A percentile compares a stretch with the other conserved stretches of the same genome.
Conservation (phyloP, 1,140 invertebrate genomes). For the Drosophila chauvacae region DNA sequence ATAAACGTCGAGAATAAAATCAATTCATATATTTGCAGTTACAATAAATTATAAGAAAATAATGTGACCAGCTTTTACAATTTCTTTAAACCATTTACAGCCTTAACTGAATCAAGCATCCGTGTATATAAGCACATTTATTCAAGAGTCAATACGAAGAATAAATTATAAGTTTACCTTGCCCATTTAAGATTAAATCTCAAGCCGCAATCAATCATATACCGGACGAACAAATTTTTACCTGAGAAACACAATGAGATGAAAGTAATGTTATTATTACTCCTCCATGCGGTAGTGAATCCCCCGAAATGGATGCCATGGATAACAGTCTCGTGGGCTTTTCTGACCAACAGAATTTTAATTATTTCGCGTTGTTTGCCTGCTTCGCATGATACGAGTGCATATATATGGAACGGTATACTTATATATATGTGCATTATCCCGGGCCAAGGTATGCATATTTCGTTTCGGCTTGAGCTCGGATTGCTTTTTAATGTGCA, state of each 20-base stretch:
- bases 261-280: conserved; percentile 46
- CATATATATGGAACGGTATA: not conserved
- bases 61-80: not conserved
- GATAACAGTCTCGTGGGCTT: conserved; percentile 31
- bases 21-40: not conserved
- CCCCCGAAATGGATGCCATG: conserved; percentile 9
- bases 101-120: not conserved
- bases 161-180: conserved; percentile 2
- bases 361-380: conserved; percentile 60
- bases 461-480: conserved; percentile 30
- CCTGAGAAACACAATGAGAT: conserved; percentile 28
- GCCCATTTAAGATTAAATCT: conserved; percentile 15
- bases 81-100: not conserved
- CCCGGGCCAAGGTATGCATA: conserved; percentile 25
- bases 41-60: not conserved
- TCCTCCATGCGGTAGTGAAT: conserved; percentile 35
- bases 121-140: not conserved
- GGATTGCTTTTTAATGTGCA: conserved; percentile 64
- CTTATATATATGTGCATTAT: conserved; percentile 1
- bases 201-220: conserved; percentile 23
- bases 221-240: conserved; percentile 15
- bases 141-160: not conserved
- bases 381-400: conserved; percentile 6
- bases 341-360: conserved; percentile 46
- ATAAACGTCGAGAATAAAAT: not conserved